Conservation (phyloP, 2,113 vertebrate genomes). For the Ancistrus triradiatus region DNA sequence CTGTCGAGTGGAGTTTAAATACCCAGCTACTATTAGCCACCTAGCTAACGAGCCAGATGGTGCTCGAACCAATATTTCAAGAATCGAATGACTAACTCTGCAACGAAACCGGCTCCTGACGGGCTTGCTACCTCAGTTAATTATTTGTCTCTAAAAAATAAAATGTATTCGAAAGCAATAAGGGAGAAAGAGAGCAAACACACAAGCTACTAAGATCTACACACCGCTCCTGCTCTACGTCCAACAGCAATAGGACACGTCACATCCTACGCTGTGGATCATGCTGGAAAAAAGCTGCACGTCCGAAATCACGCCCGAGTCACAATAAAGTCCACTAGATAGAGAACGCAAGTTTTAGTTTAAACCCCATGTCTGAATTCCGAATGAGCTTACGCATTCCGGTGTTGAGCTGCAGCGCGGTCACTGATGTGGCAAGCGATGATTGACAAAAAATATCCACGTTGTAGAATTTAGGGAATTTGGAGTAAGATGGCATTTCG, state of each 20-base stretch:
- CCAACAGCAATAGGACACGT: neutral
- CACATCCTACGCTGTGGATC: neutral
- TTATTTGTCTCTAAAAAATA: too few species aligned
- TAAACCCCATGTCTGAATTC: too few species aligned
- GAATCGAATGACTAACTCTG: too few species aligned
- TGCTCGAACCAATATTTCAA: neutral
- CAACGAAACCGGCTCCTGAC: too few species aligned
- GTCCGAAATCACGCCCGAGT: neutral
- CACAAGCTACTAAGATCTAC: neutral
- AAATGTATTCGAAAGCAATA: too few species aligned
- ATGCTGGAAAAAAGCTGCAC: neutral
- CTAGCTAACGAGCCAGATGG: neutral
- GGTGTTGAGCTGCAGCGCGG: too few species aligned
- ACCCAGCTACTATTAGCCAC: neutral
- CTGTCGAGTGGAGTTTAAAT: neutral
- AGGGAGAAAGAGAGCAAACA: neutral
- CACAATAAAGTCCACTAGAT: neutral
- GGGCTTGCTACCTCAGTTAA: too few species aligned
- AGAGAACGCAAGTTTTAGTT: too few species aligned
- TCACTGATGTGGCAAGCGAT: too few species aligned
- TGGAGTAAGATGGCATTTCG: neutral
- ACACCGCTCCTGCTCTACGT: neutral
- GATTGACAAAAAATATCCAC: neutral
- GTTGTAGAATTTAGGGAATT: neutral
- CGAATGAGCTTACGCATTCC: too few species aligned